A percentile compares a stretch with the other conserved stretches of the same genome.
Evolutionary conservation across 1,140 invertebrate species (phyloP).

Genomic region (Holotrichia oblita): DNA sequence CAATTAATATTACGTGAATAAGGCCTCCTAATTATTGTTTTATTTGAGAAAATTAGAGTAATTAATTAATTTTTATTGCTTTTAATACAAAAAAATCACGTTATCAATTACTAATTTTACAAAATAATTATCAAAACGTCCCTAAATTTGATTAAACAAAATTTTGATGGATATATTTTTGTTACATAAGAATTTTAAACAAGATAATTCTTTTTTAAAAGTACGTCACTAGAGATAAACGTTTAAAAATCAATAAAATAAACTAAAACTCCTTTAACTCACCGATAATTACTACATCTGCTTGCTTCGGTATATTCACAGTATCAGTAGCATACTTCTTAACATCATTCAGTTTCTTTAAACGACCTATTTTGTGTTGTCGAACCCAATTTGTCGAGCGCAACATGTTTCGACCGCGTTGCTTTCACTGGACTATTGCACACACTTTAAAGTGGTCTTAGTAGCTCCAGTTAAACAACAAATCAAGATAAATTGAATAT

Average conservation of each 20-base stretch:
- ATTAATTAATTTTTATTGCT: too few species aligned
- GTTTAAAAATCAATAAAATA: not conserved
- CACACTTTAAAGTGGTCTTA: conserved; percentile 14
- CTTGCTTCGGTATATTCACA: conserved; percentile 50
- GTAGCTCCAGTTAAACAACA: conserved; percentile 26
- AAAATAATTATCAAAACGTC: too few species aligned
- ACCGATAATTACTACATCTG: conserved; percentile 60
- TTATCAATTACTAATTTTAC: too few species aligned
- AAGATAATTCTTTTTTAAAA: not conserved
- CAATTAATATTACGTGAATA: too few species aligned
- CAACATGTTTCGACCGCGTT: not conserved
- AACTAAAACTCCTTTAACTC: conserved; percentile 42
- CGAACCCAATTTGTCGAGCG: conserved; percentile 10
- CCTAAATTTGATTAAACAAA: not conserved
- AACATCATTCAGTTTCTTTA: not conserved
- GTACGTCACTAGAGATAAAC: not conserved
- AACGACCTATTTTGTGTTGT: not conserved
- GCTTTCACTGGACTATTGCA: conserved; percentile 25
- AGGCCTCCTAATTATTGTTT: too few species aligned
- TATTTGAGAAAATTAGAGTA: too few species aligned
- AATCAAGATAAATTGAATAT: conserved; percentile 40
- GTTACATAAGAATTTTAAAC: not conserved
- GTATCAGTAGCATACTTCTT: conserved; percentile 11
- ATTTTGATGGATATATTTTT: not conserved
- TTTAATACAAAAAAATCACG: too few species aligned